phyloP scores from a whole-genome alignment of 1,140 invertebrate species.

The Eumeta japonica region DNA sequence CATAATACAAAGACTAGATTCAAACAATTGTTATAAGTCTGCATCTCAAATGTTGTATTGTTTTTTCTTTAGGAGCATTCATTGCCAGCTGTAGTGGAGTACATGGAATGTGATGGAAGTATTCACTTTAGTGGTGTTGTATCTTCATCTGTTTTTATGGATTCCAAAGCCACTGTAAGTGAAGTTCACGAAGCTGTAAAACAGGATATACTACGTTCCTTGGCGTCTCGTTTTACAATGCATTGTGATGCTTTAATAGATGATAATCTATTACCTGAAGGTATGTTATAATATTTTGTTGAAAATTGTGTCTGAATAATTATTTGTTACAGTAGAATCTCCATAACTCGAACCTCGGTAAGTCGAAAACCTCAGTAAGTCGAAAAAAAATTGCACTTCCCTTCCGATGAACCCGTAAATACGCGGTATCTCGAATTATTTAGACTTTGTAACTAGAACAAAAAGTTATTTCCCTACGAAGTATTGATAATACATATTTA shows the following conservation, averaged over 20 bases:
- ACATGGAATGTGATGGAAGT: slow-evolving; percentile 49
- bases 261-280: slow-evolving; percentile 68
- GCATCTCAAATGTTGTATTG: neutral
- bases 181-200: slow-evolving; percentile 68
- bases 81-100: slow-evolving; percentile 51
- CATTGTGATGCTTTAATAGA: slow-evolving; percentile 83
- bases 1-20: too few species aligned
- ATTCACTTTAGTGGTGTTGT: slow-evolving; percentile 63
- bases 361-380: too few species aligned
- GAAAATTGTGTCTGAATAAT: too few species aligned
- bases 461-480: too few species aligned
- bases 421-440: too few species aligned
- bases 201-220: slow-evolving; percentile 75
- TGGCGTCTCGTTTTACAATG: slow-evolving; percentile 76
- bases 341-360: too few species aligned
- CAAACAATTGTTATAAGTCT: too few species aligned
- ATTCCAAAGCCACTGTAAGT: slow-evolving; percentile 67
- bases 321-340: too few species aligned
- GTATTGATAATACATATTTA: too few species aligned
- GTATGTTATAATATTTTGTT: slow-evolving; percentile 24
- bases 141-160: slow-evolving; percentile 69
- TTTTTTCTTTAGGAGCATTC: slow-evolving; percentile 40
- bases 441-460: too few species aligned
- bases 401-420: too few species aligned
- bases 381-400: too few species aligned